Evolutionary conservation across 2,888 invertebrate species (phyloP), one percentile per base, ranked within the genome.

Genomic region (Tridacna crocea): DNA sequence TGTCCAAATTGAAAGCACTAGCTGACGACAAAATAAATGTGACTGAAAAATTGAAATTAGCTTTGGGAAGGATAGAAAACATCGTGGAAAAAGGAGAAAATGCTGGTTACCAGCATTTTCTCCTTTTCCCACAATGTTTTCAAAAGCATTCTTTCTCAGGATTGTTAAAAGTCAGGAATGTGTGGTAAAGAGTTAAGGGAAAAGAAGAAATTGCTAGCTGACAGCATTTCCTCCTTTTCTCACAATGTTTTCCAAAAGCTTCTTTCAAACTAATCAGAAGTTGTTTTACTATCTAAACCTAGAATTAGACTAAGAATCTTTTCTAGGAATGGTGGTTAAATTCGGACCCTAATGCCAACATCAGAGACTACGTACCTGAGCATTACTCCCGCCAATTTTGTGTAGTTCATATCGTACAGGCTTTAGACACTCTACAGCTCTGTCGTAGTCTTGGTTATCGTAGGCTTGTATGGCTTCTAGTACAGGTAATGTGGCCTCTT

Each of bases 311-410:
- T n/a, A n/a, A n/a, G n/a, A n/a, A n/a, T n/a, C n/a, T n/a, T n/a
- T n/a, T n/a, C n/a, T n/a, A n/a, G n/a, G n/a, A n/a, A n/a, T n/a
- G n/a, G n/a, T n/a, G n/a, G n/a, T n/a, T n/a, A n/a, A n/a, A n/a
- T n/a, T n/a, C n/a, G n/a, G n/a, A n/a, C n/a, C n/a, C n/a, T n/a
- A n/a, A 36, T 36, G 2, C 36, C 2, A 36, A 8, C 8, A 36
- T 36, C 36, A 2, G 10, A 55, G 15, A 2, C 2, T 51, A 70
- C 73, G 3, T 76, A 94, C 94, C 93, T 95, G 95, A 24, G 95
- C 95, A 88, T 95, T 91, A 82, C 95, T 95, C 47, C 95, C 95
- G 8, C 95, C 95, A 73, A 95, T 93, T n/a, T 83, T 85, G 24
- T 92, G 76, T 13, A 95, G 85, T 26, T 93, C 87, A 78, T 94